Conservation (phyloP, 1,140 invertebrate genomes). For the Drosophila melanica region DNA sequence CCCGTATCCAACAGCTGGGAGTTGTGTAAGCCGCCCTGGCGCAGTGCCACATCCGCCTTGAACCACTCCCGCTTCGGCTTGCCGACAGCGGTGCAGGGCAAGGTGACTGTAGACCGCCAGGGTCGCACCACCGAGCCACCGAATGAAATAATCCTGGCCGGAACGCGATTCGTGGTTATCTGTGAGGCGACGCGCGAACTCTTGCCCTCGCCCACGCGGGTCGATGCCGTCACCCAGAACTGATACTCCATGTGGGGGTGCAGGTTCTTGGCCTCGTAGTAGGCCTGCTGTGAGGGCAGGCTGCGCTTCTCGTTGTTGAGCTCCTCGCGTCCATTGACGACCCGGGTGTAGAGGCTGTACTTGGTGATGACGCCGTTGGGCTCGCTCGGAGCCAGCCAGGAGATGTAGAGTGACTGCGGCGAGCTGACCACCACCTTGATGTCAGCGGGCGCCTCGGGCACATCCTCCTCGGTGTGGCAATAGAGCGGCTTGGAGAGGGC, state of each 20-base stretch:
- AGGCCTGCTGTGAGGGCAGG: slow-evolving; percentile 87
- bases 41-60: slow-evolving; percentile 85
- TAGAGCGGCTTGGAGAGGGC: slow-evolving; percentile 88
- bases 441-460: slow-evolving; percentile 91
- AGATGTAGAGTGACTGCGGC: slow-evolving; percentile 90
- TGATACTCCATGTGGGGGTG: slow-evolving; percentile 92
- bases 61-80: slow-evolving; percentile 88
- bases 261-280: slow-evolving; percentile 88
- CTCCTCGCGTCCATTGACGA: slow-evolving; percentile 88
- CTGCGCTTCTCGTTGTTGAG: slow-evolving; percentile 88
- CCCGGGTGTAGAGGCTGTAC: slow-evolving; percentile 91
- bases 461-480: slow-evolving; percentile 93
- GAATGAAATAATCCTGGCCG: slow-evolving; percentile 89
- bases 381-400: slow-evolving; percentile 90
- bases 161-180: slow-evolving; percentile 85
- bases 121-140: slow-evolving; percentile 87
- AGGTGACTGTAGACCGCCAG: slow-evolving; percentile 87
- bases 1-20: slow-evolving; percentile 87
- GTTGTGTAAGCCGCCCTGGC: slow-evolving; percentile 85
- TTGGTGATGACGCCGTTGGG: slow-evolving; percentile 92
- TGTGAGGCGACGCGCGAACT: slow-evolving; percentile 88
- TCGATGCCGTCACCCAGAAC: slow-evolving; percentile 92
- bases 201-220: slow-evolving; percentile 90
- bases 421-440: slow-evolving; percentile 92
- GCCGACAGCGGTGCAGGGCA: slow-evolving; percentile 88